phyloP scores from a whole-genome alignment of 2,888 invertebrate genomes.

The Mythimna loreyi region DNA sequence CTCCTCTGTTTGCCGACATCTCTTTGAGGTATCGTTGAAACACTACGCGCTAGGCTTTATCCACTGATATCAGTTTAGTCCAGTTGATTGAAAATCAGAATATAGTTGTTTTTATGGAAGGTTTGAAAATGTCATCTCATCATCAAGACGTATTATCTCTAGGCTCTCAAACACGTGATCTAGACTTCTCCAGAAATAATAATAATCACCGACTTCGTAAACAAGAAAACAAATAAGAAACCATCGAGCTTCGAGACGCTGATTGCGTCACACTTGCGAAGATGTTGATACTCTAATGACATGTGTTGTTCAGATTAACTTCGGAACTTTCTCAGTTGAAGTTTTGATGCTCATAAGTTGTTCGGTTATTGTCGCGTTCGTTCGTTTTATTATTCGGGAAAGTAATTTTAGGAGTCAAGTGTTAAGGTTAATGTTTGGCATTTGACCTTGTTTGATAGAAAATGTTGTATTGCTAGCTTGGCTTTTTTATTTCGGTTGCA shows the following conservation, averaged over 20 bases:
- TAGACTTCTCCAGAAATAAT: conserved; percentile 31
- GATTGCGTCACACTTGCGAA: conserved; percentile 52
- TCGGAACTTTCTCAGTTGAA: conserved; percentile 50
- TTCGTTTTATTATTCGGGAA: conserved; percentile 36
- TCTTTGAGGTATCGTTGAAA: too few relatives aligned
- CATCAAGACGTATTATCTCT: neutral
- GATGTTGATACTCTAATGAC: conserved; percentile 57
- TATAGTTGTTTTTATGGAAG: neutral
- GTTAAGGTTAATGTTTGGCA: conserved; percentile 20
- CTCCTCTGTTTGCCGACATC: too few relatives aligned
- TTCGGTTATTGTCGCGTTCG: conserved; percentile 32
- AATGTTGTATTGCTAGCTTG: neutral
- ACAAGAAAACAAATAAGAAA: conserved; percentile 50
- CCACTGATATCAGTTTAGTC: too few relatives aligned
- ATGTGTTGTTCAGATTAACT: conserved; percentile 60
- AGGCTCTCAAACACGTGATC: conserved; percentile 24
- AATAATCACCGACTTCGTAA: conserved; percentile 45
- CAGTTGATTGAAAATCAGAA: too few relatives aligned
- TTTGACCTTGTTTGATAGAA: conserved; percentile 4
- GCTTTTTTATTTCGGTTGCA: neutral
- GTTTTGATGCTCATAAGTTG: conserved; percentile 50
- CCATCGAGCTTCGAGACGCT: conserved; percentile 26
- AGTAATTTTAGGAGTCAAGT: conserved; percentile 19
- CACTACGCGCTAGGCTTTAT: too few relatives aligned
- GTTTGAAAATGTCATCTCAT: neutral